Conservation (phyloP, 2,113 vertebrate species). For the Halichoerus grypus region DNA sequence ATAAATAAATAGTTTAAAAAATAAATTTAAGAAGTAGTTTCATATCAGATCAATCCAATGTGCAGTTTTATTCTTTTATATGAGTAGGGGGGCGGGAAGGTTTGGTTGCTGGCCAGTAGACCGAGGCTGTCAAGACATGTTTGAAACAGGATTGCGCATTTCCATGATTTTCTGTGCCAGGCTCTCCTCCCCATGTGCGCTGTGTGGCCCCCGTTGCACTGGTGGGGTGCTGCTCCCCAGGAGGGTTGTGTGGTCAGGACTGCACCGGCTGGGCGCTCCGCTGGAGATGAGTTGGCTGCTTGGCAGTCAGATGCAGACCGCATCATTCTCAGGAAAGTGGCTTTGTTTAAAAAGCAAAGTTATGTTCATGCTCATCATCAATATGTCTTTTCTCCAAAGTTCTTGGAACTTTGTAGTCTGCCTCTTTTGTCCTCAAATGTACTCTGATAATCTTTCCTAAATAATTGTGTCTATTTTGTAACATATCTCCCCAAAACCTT, state of each 20-base stretch:
- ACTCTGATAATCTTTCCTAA: rapidly evolving
- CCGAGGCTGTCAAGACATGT: not conserved
- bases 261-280: not conserved
- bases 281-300: not conserved
- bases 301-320: rapidly evolving
- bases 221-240: not conserved
- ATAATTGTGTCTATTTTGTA: not conserved
- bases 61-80: not conserved
- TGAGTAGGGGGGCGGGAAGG: not conserved
- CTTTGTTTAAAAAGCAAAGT: not conserved
- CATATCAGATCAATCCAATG: rapidly evolving
- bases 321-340: rapidly evolving
- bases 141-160: not conserved
- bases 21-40: not conserved
- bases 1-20: not conserved
- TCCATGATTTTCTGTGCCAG: rapidly evolving
- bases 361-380: not conserved
- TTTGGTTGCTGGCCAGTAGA: not conserved
- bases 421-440: not conserved
- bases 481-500: not conserved
- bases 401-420: not conserved
- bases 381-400: not conserved
- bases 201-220: not conserved
- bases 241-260: not conserved
- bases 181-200: not conserved